Base-by-base conservation (phyloP, 2,113 vertebrate species). In the Edolisoma coerulescens region DNA sequence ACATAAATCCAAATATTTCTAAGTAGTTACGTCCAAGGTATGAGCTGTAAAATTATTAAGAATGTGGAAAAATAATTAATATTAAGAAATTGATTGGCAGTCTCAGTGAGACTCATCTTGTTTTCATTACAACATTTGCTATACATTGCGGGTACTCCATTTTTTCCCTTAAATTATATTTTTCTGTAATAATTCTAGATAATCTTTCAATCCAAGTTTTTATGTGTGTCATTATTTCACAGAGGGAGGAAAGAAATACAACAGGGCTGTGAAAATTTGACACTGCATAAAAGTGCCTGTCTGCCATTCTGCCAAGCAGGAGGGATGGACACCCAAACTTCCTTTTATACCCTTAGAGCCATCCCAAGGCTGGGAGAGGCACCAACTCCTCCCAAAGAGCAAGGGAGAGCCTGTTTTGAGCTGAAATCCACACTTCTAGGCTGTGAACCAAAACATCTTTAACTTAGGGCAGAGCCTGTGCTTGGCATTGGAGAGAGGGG, bases 181-280 rank as follows among this genome's bases (percentile, higher is more conserved):
- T 82, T 73, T 54, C 53, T 63, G 15, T 60, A 70, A 60, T 75
- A 86, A 75, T 52, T 89, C 53, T 42, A 61, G 33, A 42, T 82
- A 89, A 82, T 47, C 15, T 79, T 91, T 75, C 70, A 63, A 87
- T 68, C 52, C 30, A 45, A 30, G 24, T 39, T 82, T 96, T 94
- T 93, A 84, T 47, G 42, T 14, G 5, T 69, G 21, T 33, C 54
- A 18, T 80, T 64, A 67, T 70, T 96, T 95, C 87, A 67, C 5
- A 6, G 50, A 74, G 21, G 24, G 77, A 89, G 35, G 68, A 70
- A 84, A 91, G 63, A 89, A 94, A 63, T 65, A 57, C 37, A 37
- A 24, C 35, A 54, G 1, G 1, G 11, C 35, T 45, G 27, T 89
- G 79, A 88, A 77, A 88, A 86, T 85, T 49, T 44, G 74, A 9